Evolutionary conservation across 2,797 vertebrate species (phyloP).

Genomic region (Aeoliscus strigatus): DNA sequence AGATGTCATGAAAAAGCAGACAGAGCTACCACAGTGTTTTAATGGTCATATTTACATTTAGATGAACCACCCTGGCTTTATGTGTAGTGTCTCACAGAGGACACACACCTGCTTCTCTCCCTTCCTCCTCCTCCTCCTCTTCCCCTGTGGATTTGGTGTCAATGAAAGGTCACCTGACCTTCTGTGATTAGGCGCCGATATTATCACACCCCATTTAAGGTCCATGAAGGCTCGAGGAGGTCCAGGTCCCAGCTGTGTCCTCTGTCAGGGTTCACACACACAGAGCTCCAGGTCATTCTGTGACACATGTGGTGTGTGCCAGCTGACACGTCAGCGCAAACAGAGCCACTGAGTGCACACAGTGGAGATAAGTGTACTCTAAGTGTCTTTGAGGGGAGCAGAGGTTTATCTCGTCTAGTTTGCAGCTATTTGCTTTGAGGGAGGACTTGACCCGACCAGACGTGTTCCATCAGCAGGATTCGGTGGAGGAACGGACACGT

Average conservation of each 20-base stretch:
- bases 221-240: slow-evolving; percentile 31
- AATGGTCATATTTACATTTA: too few species aligned
- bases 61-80: too few species aligned
- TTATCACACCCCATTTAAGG: slow-evolving; percentile 64
- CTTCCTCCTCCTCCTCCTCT: slow-evolving; percentile 15
- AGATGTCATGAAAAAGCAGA: too few species aligned
- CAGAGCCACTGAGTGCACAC: too few species aligned
- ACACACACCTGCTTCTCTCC: slow-evolving; percentile 7
- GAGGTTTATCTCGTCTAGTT: slow-evolving; percentile 13
- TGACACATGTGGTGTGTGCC: too few species aligned
- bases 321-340: too few species aligned
- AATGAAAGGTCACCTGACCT: slow-evolving; percentile 55
- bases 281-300: too few species aligned
- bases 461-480: slow-evolving; percentile 8
- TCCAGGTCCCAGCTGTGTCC: slow-evolving; percentile 52
- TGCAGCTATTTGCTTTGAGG: slow-evolving; percentile 15
- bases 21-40: too few species aligned
- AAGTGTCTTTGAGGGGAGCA: neutral
- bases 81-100: slow-evolving; percentile 4
- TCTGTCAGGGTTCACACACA: too few species aligned
- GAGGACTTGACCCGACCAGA: slow-evolving; percentile 1
- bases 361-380: too few species aligned
- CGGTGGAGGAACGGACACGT: neutral
- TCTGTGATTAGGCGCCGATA: slow-evolving; percentile 44
- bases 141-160: slow-evolving; percentile 39